Conservation (phyloP, 2,888 invertebrate genomes). For the Nomada flava region DNA sequence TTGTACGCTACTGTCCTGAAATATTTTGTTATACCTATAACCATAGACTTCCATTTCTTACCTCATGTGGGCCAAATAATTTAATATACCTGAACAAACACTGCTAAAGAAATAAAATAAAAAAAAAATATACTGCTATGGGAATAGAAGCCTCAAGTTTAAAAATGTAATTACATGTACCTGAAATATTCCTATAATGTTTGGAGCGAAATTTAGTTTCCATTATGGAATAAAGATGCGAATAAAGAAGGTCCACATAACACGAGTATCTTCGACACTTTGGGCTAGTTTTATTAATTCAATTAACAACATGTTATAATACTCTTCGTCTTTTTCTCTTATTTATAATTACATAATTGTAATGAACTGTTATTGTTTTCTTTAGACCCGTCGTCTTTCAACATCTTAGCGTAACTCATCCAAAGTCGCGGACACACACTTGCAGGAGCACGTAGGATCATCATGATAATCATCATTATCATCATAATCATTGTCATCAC, state of each 20-base stretch:
- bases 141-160: not conserved
- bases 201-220: not conserved
- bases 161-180: not conserved
- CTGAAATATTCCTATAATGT: too few species aligned
- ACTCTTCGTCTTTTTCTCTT: constrained; percentile 83
- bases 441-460: constrained; percentile 75
- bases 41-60: too few species aligned
- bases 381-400: constrained; percentile 83
- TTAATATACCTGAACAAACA: not conserved
- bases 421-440: constrained; percentile 78
- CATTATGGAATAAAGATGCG: not conserved
- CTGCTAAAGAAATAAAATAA: too few species aligned
- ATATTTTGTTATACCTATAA: too few species aligned
- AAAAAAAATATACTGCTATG: not conserved
- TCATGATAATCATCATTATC: constrained; percentile 56
- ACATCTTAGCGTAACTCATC: constrained; percentile 79
- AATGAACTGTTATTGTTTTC: constrained; percentile 80
- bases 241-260: not conserved
- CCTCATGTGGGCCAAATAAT: not conserved
- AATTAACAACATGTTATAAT: constrained; percentile 84
- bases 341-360: constrained; percentile 82
- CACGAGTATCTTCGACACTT: constrained; percentile 72
- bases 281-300: constrained; percentile 84
- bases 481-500: constrained; percentile 44
- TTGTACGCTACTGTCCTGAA: too few species aligned